Percentiles rank a stretch among this genome's conserved stretches.
Evolutionary conservation across 2,888 invertebrate species (phyloP).

Genomic region (Stictocephala bisonia): DNA sequence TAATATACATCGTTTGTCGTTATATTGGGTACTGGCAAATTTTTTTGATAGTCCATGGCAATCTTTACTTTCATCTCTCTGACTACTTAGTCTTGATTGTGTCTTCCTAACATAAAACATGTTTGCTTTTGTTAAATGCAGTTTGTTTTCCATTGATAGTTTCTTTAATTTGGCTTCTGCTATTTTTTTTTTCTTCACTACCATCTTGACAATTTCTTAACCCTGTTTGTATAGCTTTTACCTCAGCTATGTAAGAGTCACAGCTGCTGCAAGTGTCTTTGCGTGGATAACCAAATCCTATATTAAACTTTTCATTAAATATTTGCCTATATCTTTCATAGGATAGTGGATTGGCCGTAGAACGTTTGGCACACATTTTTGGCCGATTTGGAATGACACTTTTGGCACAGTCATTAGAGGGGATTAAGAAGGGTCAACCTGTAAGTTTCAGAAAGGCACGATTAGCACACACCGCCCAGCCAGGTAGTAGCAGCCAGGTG

Average conservation of each 20-base stretch:
- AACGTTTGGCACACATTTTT: too few species aligned
- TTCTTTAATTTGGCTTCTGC: not conserved
- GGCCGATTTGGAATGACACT: too few species aligned
- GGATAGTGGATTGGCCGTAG: too few species aligned
- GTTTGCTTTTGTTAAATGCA: not conserved
- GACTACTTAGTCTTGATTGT: not conserved
- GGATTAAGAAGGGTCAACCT: too few species aligned
- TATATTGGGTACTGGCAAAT: conserved; percentile 30
- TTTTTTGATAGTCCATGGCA: conserved; percentile 38
- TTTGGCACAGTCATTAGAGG: too few species aligned
- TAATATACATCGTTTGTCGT: conserved; percentile 43
- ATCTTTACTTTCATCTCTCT: conserved; percentile 4
- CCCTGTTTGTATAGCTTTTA: too few species aligned
- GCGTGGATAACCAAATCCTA: conserved; percentile 36
- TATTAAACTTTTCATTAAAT: conserved; percentile 23
- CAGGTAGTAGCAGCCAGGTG: too few species aligned
- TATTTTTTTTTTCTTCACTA: not conserved
- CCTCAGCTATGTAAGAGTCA: not conserved
- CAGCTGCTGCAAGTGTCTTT: conserved; percentile 38
- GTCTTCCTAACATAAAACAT: conserved; percentile 18
- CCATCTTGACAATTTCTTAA: conserved; percentile 2
- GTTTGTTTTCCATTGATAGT: not conserved
- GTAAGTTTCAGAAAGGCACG: too few species aligned
- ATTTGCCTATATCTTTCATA: conserved; percentile 35
- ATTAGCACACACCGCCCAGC: too few species aligned